Base-by-base conservation (phyloP, 2,113 vertebrate species). In the Semnornis frantzii region DNA sequence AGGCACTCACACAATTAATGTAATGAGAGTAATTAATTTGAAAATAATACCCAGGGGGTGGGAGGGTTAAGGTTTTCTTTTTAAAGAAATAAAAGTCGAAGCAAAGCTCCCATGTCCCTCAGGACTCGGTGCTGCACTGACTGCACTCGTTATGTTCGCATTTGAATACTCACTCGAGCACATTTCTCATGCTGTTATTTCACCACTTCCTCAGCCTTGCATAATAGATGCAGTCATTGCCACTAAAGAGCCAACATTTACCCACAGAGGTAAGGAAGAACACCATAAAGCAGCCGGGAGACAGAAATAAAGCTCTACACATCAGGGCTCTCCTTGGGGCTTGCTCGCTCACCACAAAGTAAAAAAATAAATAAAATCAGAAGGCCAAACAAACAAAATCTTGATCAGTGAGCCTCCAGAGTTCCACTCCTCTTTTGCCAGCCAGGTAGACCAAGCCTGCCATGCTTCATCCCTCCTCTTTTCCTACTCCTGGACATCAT, bases 121-220 rank as follows among this genome's bases (percentile, higher is more conserved):
- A 97, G 97, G 97, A 97, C 95, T 82, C 44, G 19, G 60, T 25
- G 92, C 95, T 96, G 94, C 94, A 92, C 88, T 94, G 92, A 87
- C 97, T 96, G 95, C 96, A 89, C 96, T 96, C 89, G 82, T 96
- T 97, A 96, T 90, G 95, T 89, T 96, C 86, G 2, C 95, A 95
- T 96, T 97, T 97, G 95, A 97, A 97, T 97, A 97, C 96, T 95
- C 96, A 94, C 82, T 82, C 81, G 57, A 95, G 95, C 94, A 94
- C 96, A 92, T 95, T 95, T 94, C 96, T 95, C 91, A 80, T 94
- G 95, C 95, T 96, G 93, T 94, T 97, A 94, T 94, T 97, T 63
- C 87, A 70, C 96, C 95, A 94, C 93, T 93, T 95, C 95, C 92
- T 95, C 90, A 86, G 85, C 85, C 91, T 89, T 94, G 92, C 92